Evolutionary conservation across 2,797 vertebrate genomes (phyloP).

Genomic region (Rachycentron canadum): DNA sequence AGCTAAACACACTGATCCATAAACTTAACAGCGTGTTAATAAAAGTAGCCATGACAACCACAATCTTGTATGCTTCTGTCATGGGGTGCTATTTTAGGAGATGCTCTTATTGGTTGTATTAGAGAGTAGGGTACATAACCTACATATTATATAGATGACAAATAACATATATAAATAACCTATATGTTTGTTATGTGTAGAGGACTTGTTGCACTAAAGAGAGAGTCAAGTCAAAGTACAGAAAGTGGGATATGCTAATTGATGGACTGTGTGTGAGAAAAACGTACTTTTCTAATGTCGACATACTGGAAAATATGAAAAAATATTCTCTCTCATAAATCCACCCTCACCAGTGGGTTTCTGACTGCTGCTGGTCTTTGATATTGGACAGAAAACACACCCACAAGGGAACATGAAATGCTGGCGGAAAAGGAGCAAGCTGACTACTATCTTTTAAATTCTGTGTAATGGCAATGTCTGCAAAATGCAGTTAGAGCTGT

Average conservation of each 20-base stretch:
- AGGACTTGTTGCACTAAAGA: background rate
- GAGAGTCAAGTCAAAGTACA: slow-evolving; percentile 6
- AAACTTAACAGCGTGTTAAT: background rate
- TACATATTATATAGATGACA: too few relatives aligned
- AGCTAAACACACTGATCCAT: background rate
- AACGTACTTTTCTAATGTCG: background rate
- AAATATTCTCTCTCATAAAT: slow-evolving; percentile 6
- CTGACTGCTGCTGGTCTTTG: background rate
- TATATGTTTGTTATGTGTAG: background rate
- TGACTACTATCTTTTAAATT: background rate
- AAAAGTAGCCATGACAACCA: too few relatives aligned
- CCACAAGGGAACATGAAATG: background rate
- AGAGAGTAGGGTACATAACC: background rate
- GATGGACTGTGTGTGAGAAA: background rate
- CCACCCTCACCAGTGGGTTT: background rate
- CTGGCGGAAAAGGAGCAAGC: background rate
- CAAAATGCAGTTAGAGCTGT: background rate
- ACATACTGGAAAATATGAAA: background rate
- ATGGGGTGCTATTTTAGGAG: background rate
- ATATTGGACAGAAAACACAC: slow-evolving; percentile 9
- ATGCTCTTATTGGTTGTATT: background rate
- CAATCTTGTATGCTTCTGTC: too few relatives aligned
- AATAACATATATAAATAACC: background rate
- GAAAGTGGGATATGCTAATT: slow-evolving; percentile 22
- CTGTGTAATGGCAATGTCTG: background rate